Evolutionary conservation across 2,113 vertebrate species (phyloP).

Genomic region (Megaceryle maxima): DNA sequence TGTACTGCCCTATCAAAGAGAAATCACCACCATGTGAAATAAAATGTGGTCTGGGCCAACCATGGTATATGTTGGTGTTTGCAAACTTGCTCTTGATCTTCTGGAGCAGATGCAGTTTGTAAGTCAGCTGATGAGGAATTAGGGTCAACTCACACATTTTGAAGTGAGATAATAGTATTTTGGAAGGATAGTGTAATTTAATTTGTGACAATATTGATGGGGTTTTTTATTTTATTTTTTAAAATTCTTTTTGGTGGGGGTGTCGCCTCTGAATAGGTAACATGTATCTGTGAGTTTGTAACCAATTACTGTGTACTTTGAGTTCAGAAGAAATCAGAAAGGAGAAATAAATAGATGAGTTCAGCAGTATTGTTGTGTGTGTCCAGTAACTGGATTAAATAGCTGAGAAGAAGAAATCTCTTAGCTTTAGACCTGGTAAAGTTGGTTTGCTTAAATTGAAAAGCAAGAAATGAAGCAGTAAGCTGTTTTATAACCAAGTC

Average conservation of each 20-base stretch:
- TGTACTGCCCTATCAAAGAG: slow-evolving; percentile 19
- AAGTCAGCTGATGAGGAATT: not conserved
- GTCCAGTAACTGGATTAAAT: not conserved
- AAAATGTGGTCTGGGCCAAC: not conserved
- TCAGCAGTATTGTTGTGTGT: not conserved
- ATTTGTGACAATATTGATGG: not conserved
- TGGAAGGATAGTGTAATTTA: not conserved
- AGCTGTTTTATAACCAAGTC: not conserved
- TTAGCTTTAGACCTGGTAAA: not conserved
- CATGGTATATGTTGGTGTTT: not conserved
- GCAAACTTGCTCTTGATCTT: not conserved
- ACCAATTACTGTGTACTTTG: not conserved
- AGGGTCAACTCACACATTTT: not conserved
- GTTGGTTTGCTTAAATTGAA: not conserved
- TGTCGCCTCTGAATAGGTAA: not conserved
- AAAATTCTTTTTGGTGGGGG: not conserved
- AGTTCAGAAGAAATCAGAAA: not conserved
- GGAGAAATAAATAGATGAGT: not conserved
- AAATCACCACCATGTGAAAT: not conserved
- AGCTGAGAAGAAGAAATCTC: not conserved
- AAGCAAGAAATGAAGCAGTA: not conserved
- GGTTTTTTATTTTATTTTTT: not conserved
- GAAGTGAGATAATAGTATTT: not conserved
- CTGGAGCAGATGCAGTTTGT: not conserved
- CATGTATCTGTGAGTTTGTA: not conserved